Base-by-base conservation (phyloP, 1,140 invertebrate species). In the Tetragnatha versicolor region DNA sequence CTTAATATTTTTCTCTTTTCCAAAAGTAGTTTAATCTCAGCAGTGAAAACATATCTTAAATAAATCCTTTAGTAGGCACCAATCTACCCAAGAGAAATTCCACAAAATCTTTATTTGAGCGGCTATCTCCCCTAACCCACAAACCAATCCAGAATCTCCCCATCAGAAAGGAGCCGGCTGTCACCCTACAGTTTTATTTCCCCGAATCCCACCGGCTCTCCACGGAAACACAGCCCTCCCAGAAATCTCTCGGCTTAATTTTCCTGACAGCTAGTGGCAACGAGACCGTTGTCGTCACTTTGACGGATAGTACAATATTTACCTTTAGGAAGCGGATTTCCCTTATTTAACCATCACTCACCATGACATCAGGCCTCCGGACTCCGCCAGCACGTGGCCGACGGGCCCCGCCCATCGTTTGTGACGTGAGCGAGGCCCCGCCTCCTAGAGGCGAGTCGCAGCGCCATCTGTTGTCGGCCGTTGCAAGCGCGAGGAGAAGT, bases 281-380 rank as follows among this genome's bases (percentile, higher is more conserved):
- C 42, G 27, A 22, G 17, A 47, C n/a, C n/a, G n/a, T n/a, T 42
- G 66, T 25, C 42, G 39, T 27, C 39, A 17, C 10, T 49, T 63
- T 75, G 72, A 75, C 72, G 60, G 58, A 63, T 75, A 51, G 72
- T 75, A 61, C 72, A 75, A 75, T 75, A 75, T 75, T 75, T 75
- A 75, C 58, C 58, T 75, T 75, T 42, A 51, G 55, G 42, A 75
- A 75, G 58, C 72, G 72, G 72, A 75, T 75, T 75, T 75, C 72
- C 72, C 72, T 63, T 63, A 75, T 75, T 75, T 75, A 75, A 75
- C 72, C 72, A 75, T 75, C 72, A 75, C 72, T 75, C 72, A 55
- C 25, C 1, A 42, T 33, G 58, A 17, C 53, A 25, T n/a, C 27
- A 35, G 61, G 72, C 58, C 72, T 63, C 6, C 39, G 45, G 49